Conservation (phyloP, 2,797 vertebrate species). For the Falco biarmicus region DNA sequence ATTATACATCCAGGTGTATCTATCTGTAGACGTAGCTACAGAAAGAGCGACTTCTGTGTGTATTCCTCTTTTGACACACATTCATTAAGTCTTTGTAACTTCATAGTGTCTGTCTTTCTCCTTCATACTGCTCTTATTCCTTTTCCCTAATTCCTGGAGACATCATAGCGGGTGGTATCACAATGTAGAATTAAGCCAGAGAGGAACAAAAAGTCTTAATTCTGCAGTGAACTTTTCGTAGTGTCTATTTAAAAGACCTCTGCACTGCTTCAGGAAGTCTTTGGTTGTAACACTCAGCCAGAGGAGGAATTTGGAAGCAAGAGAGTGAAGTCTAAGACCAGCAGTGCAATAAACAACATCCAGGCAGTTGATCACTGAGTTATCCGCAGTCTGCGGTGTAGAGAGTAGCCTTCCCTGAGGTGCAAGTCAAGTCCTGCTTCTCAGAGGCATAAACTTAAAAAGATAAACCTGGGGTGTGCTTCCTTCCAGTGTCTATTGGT, state of each 20-base stretch:
- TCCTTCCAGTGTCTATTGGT: background rate
- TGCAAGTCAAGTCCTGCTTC: background rate
- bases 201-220: background rate
- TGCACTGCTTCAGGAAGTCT: background rate
- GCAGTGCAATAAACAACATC: background rate
- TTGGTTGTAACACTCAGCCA: background rate
- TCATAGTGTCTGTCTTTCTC: background rate
- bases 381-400: background rate
- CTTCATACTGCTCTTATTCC: background rate
- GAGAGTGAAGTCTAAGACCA: background rate
- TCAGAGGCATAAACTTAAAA: background rate
- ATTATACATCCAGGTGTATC: background rate
- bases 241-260: background rate
- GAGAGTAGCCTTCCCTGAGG: background rate
- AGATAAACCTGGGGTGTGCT: background rate
- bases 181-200: background rate
- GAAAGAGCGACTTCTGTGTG: background rate
- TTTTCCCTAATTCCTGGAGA: background rate
- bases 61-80: background rate
- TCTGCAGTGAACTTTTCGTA: background rate
- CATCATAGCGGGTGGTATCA: background rate
- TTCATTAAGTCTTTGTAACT: background rate
- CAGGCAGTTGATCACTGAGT: background rate
- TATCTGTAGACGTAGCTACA: background rate
- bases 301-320: background rate